Base-by-base conservation (phyloP, 2,113 vertebrate genomes). In the Urocitellus parryii region DNA sequence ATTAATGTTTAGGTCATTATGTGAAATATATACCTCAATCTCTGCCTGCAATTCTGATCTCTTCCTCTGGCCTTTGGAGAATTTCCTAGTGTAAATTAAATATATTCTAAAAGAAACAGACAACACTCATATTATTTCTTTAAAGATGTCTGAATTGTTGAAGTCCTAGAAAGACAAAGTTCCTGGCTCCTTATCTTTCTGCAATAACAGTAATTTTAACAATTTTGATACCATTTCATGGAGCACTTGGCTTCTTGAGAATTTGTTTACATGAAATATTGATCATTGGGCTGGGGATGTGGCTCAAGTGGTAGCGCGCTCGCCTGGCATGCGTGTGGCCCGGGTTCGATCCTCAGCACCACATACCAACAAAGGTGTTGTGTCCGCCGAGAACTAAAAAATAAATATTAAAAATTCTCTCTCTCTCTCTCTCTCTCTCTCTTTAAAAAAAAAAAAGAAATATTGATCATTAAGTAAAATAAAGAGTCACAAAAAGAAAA, bases 71-170 rank as follows among this genome's bases (percentile, higher is more conserved):
- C 29, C 17, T 77, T 94, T 32, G 87, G 72, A 95, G 18, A 94
- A 61, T 93, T 92, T 80, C 18, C 72, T 81, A 39, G 51, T 76
- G 37, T 83, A 20, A 94, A 72, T 45, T 45, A 42, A 81, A 67
- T 92, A 61, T 89, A 77, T 91, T 96, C 37, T 96, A 77, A 96
- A 94, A 76, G 42, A 68, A 94, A 77, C 27, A 68, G 32, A 88
- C 1, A 89, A 86, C 70, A 42, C 80, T 79, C 61, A 29, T 68
- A 53, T 81, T 82, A 74, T 88, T 95, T 91, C 39, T 65, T 73
- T 90, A 51, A 80, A 96, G 92, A 45, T 94, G 24, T 94, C 53
- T 78, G 42, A 81, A 80, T 88, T 94, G 63, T 51, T 88, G 22
- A 95, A 73, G 32, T 86, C 73, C 94, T 85, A 27, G 51, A 65